Evolutionary conservation across 2,888 invertebrate genomes (phyloP).

Genomic region (Bombylius major): DNA sequence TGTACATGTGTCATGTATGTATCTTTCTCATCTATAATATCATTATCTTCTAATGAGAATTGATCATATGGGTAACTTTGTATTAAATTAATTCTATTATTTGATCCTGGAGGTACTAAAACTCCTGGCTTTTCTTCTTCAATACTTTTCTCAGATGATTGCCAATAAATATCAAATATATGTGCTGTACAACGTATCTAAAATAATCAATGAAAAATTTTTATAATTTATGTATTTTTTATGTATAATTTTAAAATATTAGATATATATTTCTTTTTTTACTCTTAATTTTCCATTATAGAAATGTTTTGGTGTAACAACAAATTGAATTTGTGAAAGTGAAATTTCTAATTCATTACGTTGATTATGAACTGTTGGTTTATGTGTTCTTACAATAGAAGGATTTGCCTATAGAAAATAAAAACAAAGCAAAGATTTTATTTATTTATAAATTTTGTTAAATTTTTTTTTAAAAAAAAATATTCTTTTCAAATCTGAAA

Average conservation of each 20-base stretch:
- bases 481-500: too few relatives aligned
- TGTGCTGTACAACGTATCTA: constrained; percentile 52
- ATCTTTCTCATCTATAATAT: constrained; percentile 30
- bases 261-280: constrained; percentile 4
- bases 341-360: constrained; percentile 37
- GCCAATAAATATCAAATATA: constrained; percentile 52
- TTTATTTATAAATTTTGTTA: too few relatives aligned
- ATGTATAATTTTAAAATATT: too few relatives aligned
- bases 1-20: constrained; percentile 32
- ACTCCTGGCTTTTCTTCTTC: constrained; percentile 41
- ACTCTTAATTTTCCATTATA: constrained; percentile 41
- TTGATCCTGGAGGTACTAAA: constrained; percentile 16
- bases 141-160: constrained; percentile 51
- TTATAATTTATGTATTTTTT: too few relatives aligned
- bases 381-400: constrained; percentile 30
- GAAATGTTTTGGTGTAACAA: constrained; percentile 41
- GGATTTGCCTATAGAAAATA: constrained; percentile 25
- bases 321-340: constrained; percentile 41
- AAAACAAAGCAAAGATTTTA: too few relatives aligned
- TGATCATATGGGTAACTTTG: constrained; percentile 30
- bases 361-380: constrained; percentile 24
- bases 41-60: constrained; percentile 30
- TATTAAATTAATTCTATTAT: constrained; percentile 25
- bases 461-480: too few relatives aligned
- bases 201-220: too few relatives aligned